Base-by-base conservation (phyloP, 2,797 vertebrate species). In the Moxostoma hubbsi region DNA sequence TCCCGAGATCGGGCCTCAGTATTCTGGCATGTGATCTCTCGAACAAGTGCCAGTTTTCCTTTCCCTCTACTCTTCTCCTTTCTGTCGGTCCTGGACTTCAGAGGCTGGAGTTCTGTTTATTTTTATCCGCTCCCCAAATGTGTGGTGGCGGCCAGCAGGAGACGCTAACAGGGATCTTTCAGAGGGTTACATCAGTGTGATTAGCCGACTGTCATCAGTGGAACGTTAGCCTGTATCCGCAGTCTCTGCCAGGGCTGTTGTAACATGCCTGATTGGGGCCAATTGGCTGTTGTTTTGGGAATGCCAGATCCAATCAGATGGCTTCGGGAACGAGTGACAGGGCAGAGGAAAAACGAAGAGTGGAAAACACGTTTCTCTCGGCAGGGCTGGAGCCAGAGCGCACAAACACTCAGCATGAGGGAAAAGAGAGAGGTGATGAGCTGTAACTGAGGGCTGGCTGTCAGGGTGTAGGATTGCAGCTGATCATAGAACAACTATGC, bases 121-220 rank as follows among this genome's bases (percentile, higher is more conserved):
- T 87, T 86, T 82, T 53, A 59, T 82, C 65, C 73, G 77, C 84
- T 84, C 82, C 18, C 61, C 73, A 18, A 81, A 76, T 67, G 78
- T 77, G 72, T 69, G 51, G 63, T 50, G 67, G 54, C 69, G 61
- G 71, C 81, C 77, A 79, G 75, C 46, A 55, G 71, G 71, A 76
- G 61, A 82, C 50, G 75, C 67, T 85, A 85, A 63, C 67, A 75
- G 77, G 82, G 50, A 82, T 87, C 87, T 90, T 91, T 90, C 86
- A 84, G 77, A 81, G 81, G 84, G 86, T 90, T 87, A 88, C 90
- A 90, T 90, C 85, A 89, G 77, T 82, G 84, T 67, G 83, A 89
- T 87, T 82, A 87, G 74, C 81, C 82, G 80, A 73, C 54, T 83
- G 83, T 80, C 84, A 86, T 86, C 83, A 77, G 43, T 76, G 66